These are phyloP conservation scores for Channa striata DNA, from an alignment of 2,797 vertebrate species.

Conservation along the genomic window DNA sequence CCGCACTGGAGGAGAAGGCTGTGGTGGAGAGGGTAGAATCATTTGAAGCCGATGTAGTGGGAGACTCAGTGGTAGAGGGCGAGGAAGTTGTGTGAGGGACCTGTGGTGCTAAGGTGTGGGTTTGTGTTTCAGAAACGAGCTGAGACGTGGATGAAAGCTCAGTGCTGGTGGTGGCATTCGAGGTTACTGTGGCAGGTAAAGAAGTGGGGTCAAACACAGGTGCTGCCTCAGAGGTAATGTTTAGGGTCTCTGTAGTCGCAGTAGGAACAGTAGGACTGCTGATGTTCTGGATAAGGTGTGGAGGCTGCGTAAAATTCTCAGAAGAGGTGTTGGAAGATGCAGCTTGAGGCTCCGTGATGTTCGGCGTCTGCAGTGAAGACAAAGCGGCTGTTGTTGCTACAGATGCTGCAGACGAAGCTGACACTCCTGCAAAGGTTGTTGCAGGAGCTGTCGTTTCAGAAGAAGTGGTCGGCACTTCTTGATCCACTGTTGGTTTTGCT, in stretches of 20 bases:
- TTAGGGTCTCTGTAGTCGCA: neutral
- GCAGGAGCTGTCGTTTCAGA: neutral
- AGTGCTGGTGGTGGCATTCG: neutral
- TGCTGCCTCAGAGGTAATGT: neutral
- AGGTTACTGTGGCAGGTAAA: neutral
- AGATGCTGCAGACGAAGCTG: neutral
- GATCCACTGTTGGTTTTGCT: neutral
- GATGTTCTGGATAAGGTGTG: constrained; percentile 3
- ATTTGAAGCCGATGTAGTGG: neutral
- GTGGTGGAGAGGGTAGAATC: constrained; percentile 18
- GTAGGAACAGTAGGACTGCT: constrained; percentile 7
- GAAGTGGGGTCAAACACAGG: neutral
- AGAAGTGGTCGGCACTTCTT: neutral
- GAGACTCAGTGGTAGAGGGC: neutral
- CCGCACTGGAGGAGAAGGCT: constrained; percentile 15
- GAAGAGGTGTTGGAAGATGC: constrained; percentile 6
- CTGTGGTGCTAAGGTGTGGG: neutral
- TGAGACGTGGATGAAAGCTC: neutral
- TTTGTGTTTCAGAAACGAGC: neutral
- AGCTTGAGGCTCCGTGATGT: constrained; percentile 2
- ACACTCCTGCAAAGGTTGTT: neutral
- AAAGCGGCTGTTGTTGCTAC: neutral
- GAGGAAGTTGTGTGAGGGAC: neutral
- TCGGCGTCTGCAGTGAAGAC: neutral
- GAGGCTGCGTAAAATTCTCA: neutral